Base-by-base conservation (phyloP, 2,888 invertebrate species). In the Buathra laborator region DNA sequence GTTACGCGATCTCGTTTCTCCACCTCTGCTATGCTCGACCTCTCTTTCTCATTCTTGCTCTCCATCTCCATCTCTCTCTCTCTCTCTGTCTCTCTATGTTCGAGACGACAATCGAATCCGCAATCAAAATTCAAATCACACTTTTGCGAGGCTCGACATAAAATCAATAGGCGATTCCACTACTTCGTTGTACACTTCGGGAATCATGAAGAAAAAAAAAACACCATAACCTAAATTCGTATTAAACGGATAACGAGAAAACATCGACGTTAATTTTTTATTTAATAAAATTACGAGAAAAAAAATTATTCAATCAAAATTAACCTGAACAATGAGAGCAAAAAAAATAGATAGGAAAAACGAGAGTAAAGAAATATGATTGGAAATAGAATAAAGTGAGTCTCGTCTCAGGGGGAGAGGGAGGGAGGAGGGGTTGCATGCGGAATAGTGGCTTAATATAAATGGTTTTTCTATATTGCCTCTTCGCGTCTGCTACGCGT, bases 121-220 rank as follows among this genome's bases (percentile, higher is more conserved):
- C 92, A 93, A 93, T 94, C 94, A 94, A 93, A 94, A 94, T 93
- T 93, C 93, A 93, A 93, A 94, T 94, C 93, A 93, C 94, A 94
- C 93, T 93, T 93, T 93, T 92, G 88, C 89, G 90, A 91, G 90
- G 89, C 88, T 92, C 91, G 92, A 91, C 93, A 92, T 92, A 94
- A 94, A 94, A 94, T 94, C 94, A 93, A 94, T 94, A 93, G 91
- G 89, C 89, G 89, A 90, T 78, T 83, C 66, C 14, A 71, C 32
- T 14, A 19, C 46, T 24, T 46, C 43, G n/a, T 59, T 10, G 46
- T 56, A 56, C 37, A 32, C 3, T 67, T 74, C 37, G n/a, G 10
- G 44, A 67, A 74, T 24, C 24, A 24, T 24, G 46, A 10, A 19
- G 4, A 19, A 29, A 53, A 53, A 16, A 53, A 53, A 72, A 44